phyloP scores from a whole-genome alignment of 2,888 invertebrate species.

The Cephus rjabovi region DNA sequence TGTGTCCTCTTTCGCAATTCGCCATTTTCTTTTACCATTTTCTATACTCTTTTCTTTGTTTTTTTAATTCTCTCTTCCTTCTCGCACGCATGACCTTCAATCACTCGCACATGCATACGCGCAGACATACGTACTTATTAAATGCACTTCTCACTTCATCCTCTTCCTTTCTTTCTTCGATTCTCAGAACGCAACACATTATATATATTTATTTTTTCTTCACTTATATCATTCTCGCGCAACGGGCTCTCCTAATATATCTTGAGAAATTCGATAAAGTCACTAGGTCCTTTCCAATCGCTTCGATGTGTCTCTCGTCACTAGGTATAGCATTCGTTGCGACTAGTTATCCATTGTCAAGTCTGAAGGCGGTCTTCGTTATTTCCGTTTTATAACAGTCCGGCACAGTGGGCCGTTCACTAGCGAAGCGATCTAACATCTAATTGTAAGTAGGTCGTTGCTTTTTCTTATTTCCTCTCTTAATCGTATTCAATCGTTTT shows the following conservation, averaged over 20 bases:
- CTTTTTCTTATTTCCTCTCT: background rate
- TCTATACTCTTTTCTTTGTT: background rate
- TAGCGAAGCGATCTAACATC: background rate
- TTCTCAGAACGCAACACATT: constrained; percentile 1
- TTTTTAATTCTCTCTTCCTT: background rate
- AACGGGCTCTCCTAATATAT: constrained; percentile 2
- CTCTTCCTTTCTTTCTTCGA: constrained; percentile 1
- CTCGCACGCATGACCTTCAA: background rate
- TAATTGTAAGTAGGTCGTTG: background rate
- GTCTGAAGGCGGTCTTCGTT: constrained; percentile 21
- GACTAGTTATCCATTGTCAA: constrained; percentile 5
- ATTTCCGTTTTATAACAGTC: background rate
- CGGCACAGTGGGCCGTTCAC: background rate
- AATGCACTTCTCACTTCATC: background rate
- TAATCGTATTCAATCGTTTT: background rate
- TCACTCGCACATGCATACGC: background rate
- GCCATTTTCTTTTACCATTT: background rate
- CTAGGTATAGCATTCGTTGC: constrained; percentile 30
- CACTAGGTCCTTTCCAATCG: constrained; percentile 44
- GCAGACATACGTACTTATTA: background rate
- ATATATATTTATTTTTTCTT: background rate
- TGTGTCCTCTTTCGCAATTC: background rate
- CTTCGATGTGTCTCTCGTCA: constrained; percentile 41
- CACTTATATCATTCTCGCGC: background rate
- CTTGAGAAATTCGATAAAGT: constrained; percentile 19